These are phyloP conservation scores for Ibycter americanus DNA, from an alignment of 2,797 vertebrate species.

Conservation along the genomic window DNA sequence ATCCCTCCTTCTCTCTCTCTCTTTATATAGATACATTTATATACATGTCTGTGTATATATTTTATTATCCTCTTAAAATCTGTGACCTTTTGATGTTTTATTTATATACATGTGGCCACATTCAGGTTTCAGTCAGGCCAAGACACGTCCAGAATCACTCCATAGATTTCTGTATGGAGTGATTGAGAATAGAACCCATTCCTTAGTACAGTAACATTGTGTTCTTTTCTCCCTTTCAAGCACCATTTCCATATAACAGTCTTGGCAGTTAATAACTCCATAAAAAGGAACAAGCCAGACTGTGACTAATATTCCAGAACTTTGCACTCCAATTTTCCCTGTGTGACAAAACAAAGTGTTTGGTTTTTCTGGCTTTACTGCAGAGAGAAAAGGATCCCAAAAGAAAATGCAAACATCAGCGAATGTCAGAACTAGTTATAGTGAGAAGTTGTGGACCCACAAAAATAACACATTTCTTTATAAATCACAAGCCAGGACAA, in stretches of 20 bases:
- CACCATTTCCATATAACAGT: slow-evolving; percentile 63
- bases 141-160: slow-evolving; percentile 35
- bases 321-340: slow-evolving; percentile 50
- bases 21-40: not conserved
- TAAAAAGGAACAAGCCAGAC: slow-evolving; percentile 64
- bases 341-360: slow-evolving; percentile 63
- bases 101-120: not conserved
- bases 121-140: slow-evolving; percentile 19
- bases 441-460: not conserved
- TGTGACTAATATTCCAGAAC: slow-evolving; percentile 74
- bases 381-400: slow-evolving; percentile 41
- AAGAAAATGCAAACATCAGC: slow-evolving; percentile 63
- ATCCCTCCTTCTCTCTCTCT: not conserved
- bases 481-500: slow-evolving; percentile 29
- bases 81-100: not conserved
- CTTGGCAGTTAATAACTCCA: slow-evolving; percentile 65
- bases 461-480: slow-evolving; percentile 39
- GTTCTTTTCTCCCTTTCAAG: slow-evolving; percentile 67
- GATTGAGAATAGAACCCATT: slow-evolving; percentile 32
- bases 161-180: slow-evolving; percentile 12
- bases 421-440: slow-evolving; percentile 46
- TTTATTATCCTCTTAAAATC: slow-evolving; percentile 16
- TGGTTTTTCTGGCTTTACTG: slow-evolving; percentile 62
- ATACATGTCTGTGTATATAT: not conserved
- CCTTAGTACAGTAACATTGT: slow-evolving; percentile 58